Conservation (phyloP, 2,113 vertebrate species). For the Heliornis fulica region DNA sequence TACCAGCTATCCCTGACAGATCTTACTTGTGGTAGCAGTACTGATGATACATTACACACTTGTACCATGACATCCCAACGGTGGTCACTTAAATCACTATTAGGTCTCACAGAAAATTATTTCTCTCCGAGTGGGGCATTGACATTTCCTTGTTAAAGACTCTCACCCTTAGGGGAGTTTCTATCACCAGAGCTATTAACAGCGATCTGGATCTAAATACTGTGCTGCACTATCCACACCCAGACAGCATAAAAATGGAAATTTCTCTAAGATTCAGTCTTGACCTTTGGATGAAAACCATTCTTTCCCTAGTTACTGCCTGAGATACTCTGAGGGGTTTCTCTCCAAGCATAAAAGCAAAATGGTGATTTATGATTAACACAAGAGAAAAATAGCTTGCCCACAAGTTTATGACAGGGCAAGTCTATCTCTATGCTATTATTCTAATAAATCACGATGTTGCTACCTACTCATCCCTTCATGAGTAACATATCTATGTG, state of each 20-base stretch:
- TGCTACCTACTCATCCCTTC: neutral
- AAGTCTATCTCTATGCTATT: neutral
- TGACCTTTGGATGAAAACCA: slow-evolving; percentile 67
- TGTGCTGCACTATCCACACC: neutral
- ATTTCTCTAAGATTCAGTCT: slow-evolving; percentile 41
- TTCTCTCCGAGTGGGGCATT: slow-evolving; percentile 35
- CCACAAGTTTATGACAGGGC: neutral
- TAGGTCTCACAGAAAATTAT: slow-evolving; percentile 27
- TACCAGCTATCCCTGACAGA: neutral
- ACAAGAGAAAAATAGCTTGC: slow-evolving; percentile 22
- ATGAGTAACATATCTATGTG: neutral
- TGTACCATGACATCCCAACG: neutral
- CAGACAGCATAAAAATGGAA: slow-evolving; percentile 65
- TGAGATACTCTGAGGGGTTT: slow-evolving; percentile 5
- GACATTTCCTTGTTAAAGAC: slow-evolving; percentile 68
- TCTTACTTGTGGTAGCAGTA: neutral
- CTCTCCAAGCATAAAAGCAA: slow-evolving; percentile 32
- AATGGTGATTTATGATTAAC: slow-evolving; percentile 49
- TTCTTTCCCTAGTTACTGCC: neutral
- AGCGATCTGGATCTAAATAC: slow-evolving; percentile 49
- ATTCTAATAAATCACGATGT: slow-evolving; percentile 3
- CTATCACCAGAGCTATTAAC: slow-evolving; percentile 57
- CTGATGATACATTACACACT: neutral
- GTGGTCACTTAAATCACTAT: slow-evolving; percentile 35
- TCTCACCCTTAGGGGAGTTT: slow-evolving; percentile 34